Base-by-base conservation (phyloP, 2,888 invertebrate genomes). In the Rhagophthalmus giganteus region DNA sequence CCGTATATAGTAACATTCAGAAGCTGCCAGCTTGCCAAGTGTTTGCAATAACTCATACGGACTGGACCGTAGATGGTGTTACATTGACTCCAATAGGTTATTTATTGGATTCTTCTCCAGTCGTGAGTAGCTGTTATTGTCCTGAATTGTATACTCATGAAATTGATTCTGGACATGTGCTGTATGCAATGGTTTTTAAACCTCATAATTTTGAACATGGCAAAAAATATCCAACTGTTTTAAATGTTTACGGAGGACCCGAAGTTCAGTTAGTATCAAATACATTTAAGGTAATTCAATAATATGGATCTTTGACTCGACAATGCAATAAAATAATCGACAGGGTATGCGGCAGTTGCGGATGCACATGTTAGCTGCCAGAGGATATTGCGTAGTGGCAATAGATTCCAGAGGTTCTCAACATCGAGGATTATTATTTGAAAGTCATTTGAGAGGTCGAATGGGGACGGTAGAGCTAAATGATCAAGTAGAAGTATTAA, bases 171-270 rank as follows among this genome's bases (percentile, higher is more conserved):
- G 90, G 88, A 3, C 85, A 87, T 62, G 79, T 81, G 9, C 76
- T 91, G 46, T 87, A 89, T 65, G 94, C 95, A 32, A 90, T 96
- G 85, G 86, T 95, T 57, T 95, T 94, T 77, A 88, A 90, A 66
- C 92, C 91, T 1, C 85, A 86, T 67, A 82, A 84, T 70, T 85
- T 82, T 64, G 79, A 81, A 54, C 77, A 78, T 0, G 83, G 82
- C 4, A 73, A 76, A 51, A 84, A 87, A 54, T 94, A 94, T 77
- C 97, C 99, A 1, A 94, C 95, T 9, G 88, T 99, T 52, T 81
- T 98, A 37, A 94, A 95, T 75, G 93, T 99, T 41, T 99, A 99
- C 72, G 99, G 96, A 1, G 99, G 99, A 0, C 99, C 99, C 0
- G 96, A 97, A 74, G 95, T 98, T 34, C 98, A 99, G 77, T 83